phyloP scores from a whole-genome alignment of 2,797 vertebrate species.

The Squalus acanthias region DNA sequence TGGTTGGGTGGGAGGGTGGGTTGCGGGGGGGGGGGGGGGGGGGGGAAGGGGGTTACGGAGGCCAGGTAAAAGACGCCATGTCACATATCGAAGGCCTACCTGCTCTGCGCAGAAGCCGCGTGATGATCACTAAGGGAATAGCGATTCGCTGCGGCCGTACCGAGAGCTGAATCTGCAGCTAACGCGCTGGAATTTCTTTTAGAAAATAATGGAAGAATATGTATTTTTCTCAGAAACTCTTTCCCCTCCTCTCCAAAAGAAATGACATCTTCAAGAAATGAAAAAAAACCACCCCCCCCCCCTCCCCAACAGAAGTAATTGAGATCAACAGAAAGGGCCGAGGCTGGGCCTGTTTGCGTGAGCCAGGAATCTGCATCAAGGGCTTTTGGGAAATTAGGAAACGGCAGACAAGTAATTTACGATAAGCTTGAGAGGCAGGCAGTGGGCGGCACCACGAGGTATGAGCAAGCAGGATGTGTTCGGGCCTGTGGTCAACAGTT shows the following conservation, averaged over 20 bases:
- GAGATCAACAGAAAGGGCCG: background rate
- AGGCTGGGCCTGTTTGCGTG: background rate
- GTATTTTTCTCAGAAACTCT: background rate
- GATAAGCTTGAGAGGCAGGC: conserved; percentile 5
- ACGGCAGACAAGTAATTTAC: background rate
- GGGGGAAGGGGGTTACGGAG: no score
- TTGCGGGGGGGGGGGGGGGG: background rate
- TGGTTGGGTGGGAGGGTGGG: no score
- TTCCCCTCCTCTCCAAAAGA: background rate
- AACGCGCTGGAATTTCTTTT: background rate
- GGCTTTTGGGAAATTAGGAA: conserved; percentile 22
- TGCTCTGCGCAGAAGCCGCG: background rate
- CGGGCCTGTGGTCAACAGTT: background rate
- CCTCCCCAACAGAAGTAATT: background rate
- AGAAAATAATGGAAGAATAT: background rate
- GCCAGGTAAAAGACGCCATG: no score
- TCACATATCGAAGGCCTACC: background rate
- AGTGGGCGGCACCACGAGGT: background rate
- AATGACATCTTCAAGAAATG: background rate
- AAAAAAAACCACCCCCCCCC: background rate
- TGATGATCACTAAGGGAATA: background rate
- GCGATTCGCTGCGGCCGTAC: background rate
- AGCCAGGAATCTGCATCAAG: background rate
- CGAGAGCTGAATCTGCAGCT: background rate
- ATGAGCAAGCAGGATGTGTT: conserved; percentile 22